Conservation (phyloP, 2,888 invertebrate species). For the Netelia virgata region DNA sequence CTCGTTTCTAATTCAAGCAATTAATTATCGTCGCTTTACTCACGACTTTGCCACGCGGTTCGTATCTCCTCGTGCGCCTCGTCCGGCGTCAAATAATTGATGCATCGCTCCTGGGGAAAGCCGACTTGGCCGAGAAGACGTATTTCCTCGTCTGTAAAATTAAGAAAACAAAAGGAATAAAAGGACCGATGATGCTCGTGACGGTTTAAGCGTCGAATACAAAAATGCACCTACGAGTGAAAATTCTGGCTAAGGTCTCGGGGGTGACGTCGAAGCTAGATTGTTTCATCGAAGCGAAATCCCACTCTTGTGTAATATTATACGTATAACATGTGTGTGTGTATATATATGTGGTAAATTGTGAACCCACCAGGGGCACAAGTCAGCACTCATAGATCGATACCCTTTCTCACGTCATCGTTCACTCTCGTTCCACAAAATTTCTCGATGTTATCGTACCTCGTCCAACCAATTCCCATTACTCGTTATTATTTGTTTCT, state of each 20-base stretch:
- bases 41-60: constrained; percentile 89
- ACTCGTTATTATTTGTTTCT: no score
- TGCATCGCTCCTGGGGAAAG: constrained; percentile 90
- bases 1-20: background rate
- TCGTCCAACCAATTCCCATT: no score
- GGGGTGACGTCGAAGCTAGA: constrained; percentile 52
- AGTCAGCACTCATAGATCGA: constrained; percentile 51
- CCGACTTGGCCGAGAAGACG: constrained; percentile 88
- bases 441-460: no score
- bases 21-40: constrained; percentile 72
- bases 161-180: constrained; percentile 36
- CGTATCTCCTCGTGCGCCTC: constrained; percentile 90
- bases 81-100: constrained; percentile 92
- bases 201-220: background rate
- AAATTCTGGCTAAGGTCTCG: background rate
- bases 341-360: constrained; percentile 3
- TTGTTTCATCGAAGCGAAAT: constrained; percentile 28
- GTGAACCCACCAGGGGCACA: constrained; percentile 14
- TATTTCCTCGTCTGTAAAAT: constrained; percentile 89
- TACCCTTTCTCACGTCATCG: constrained; percentile 23
- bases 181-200: background rate
- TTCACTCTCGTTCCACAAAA: background rate
- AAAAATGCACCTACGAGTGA: background rate
- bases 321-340: background rate
- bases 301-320: background rate